phyloP scores from a whole-genome alignment of 1,140 invertebrate species.

The Lerema accius region DNA sequence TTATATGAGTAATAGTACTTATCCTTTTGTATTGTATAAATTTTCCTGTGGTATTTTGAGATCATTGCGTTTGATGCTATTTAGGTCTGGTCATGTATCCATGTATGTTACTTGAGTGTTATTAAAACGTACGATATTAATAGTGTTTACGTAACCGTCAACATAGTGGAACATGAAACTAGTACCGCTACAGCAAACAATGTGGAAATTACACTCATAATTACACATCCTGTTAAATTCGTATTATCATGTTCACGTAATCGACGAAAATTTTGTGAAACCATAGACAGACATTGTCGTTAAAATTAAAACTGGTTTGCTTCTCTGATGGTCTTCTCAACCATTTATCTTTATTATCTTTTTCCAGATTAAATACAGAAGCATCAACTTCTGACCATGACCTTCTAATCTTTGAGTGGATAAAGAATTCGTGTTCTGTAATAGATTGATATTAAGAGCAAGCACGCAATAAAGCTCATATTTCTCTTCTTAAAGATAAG shows the following conservation, averaged over 20 bases:
- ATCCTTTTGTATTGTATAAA: too few relatives aligned
- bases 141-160: constrained; percentile 23
- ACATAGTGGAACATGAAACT: constrained; percentile 38
- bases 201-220: constrained; percentile 27
- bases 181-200: constrained; percentile 10
- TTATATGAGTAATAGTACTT: too few relatives aligned
- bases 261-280: constrained; percentile 33
- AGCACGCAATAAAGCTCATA: neutral
- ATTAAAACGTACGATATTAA: constrained; percentile 24
- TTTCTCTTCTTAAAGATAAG: neutral
- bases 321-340: too few relatives aligned
- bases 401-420: too few relatives aligned
- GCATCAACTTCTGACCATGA: too few relatives aligned
- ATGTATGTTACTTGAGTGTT: constrained; percentile 11
- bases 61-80: neutral
- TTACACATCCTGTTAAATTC: constrained; percentile 31
- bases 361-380: too few relatives aligned
- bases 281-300: constrained; percentile 15
- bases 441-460: too few relatives aligned
- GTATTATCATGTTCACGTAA: constrained; percentile 36
- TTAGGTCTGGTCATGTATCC: neutral
- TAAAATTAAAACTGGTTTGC: too few relatives aligned
- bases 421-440: too few relatives aligned
- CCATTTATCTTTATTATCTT: too few relatives aligned
- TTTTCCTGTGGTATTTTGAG: neutral